Percentiles rank a stretch among this genome's conserved stretches.
These are phyloP conservation scores for Odontomachus brunneus DNA, from an alignment of 1,140 invertebrate genomes.

Conservation along the genomic window DNA sequence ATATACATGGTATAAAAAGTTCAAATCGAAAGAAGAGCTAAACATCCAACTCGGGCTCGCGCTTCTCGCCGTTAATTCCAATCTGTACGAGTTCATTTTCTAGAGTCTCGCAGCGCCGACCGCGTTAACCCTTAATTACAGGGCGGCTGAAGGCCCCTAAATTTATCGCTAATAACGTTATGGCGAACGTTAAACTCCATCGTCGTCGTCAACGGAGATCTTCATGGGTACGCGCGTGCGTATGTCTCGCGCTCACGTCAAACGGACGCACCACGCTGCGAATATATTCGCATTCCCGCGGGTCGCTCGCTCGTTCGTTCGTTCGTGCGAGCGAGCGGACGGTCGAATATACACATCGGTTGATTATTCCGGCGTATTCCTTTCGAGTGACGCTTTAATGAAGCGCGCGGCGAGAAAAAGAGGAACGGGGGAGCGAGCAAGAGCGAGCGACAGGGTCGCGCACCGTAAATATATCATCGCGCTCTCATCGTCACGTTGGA, in stretches of 20 bases:
- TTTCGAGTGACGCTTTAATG: conserved; percentile 33
- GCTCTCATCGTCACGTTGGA: conserved; percentile 23
- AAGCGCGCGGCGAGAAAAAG: not conserved
- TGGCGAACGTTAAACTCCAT: conserved; percentile 39
- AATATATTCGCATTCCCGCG: conserved; percentile 31
- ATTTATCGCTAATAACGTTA: conserved; percentile 76
- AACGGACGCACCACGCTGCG: conserved; percentile 37
- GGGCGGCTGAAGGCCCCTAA: conserved; percentile 64
- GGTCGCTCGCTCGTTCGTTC: not conserved
- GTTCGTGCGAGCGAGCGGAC: conserved; percentile 2
- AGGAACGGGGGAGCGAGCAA: too few relatives aligned
- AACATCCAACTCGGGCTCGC: too few relatives aligned
- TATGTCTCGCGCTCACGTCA: conserved; percentile 47
- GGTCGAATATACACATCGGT: conserved; percentile 31
- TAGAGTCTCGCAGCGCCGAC: conserved; percentile 57
- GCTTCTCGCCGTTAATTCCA: conserved; percentile 51
- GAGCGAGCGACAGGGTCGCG: not conserved
- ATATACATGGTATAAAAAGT: too few relatives aligned
- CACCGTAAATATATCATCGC: conserved; percentile 40
- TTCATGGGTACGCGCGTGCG: conserved; percentile 46
- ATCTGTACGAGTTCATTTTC: conserved; percentile 73
- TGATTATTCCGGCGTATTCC: conserved; percentile 46
- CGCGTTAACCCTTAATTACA: conserved; percentile 76
- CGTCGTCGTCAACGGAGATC: conserved; percentile 28
- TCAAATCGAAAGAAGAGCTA: too few relatives aligned